Evolutionary conservation across 1,140 invertebrate species (phyloP).

Genomic region (Aphidius ervi): DNA sequence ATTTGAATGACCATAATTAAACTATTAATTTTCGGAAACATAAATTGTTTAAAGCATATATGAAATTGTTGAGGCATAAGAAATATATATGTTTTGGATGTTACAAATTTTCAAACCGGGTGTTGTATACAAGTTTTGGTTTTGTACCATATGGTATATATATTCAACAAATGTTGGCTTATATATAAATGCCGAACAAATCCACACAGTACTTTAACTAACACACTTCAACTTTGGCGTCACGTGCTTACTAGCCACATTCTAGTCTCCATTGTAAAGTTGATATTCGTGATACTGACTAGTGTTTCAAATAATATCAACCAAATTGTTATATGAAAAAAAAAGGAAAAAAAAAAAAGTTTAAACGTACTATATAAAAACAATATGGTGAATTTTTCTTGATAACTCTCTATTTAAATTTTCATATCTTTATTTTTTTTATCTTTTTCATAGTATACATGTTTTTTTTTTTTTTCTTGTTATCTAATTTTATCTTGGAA

Average conservation of each 20-base stretch:
- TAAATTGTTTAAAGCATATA: no score
- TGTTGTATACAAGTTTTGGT: not conserved
- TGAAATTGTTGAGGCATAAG: no score
- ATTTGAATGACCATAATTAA: no score
- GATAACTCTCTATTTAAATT: no score
- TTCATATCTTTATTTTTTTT: no score
- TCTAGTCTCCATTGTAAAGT: not conserved
- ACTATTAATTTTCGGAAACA: no score
- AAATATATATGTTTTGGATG: not conserved
- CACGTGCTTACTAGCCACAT: conserved; percentile 1
- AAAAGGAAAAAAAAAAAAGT: no score
- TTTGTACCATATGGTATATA: conserved; percentile 1
- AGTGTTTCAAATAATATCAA: not conserved
- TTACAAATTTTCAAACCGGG: not conserved
- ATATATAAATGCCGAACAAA: conserved; percentile 2
- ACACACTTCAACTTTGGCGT: conserved; percentile 7
- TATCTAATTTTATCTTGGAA: no score
- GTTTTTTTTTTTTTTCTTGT: no score
- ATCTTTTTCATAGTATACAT: no score
- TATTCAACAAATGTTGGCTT: conserved; percentile 4
- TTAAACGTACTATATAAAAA: no score
- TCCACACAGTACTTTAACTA: not conserved
- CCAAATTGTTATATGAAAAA: no score
- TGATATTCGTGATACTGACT: not conserved
- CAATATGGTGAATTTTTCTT: not conserved